Conservation (phyloP, 1,140 invertebrate genomes). For the Zaprionus inermis region DNA sequence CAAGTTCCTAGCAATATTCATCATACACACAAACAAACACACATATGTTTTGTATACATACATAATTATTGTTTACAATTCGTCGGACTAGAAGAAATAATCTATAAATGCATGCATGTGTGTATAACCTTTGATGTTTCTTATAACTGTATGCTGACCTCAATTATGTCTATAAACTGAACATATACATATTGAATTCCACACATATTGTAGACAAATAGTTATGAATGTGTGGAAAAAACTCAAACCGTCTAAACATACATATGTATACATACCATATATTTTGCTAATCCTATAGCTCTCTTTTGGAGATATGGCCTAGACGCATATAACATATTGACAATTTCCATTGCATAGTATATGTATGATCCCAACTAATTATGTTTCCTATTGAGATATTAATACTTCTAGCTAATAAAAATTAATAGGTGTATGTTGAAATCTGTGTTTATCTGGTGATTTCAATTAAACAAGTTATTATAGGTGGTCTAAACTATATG, state of each 20-base stretch:
- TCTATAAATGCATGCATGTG: constrained; percentile 42
- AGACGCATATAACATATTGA: constrained; percentile 18
- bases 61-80: constrained; percentile 42
- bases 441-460: constrained; percentile 20
- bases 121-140: constrained; percentile 73
- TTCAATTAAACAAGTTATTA: neutral
- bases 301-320: constrained; percentile 66
- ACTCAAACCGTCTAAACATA: constrained; percentile 67
- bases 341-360: constrained; percentile 35
- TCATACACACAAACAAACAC: constrained; percentile 27
- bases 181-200: constrained; percentile 46
- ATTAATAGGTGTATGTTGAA: constrained; percentile 38
- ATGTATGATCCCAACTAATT: constrained; percentile 26
- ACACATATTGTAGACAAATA: constrained; percentile 32
- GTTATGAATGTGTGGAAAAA: constrained; percentile 40
- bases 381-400: constrained; percentile 68
- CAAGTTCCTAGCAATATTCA: constrained; percentile 69
- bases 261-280: constrained; percentile 66
- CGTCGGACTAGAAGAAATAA: constrained; percentile 37
- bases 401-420: constrained; percentile 29
- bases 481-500: no score
- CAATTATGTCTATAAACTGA: constrained; percentile 82
- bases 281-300: constrained; percentile 76
- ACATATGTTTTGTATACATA: constrained; percentile 18
- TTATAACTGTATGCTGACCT: constrained; percentile 71